Percentiles rank a stretch among this genome's conserved stretches.
These are phyloP conservation scores for Periophthalmodon schlosseri DNA, from an alignment of 2,113 vertebrate genomes.

Conservation along the genomic window DNA sequence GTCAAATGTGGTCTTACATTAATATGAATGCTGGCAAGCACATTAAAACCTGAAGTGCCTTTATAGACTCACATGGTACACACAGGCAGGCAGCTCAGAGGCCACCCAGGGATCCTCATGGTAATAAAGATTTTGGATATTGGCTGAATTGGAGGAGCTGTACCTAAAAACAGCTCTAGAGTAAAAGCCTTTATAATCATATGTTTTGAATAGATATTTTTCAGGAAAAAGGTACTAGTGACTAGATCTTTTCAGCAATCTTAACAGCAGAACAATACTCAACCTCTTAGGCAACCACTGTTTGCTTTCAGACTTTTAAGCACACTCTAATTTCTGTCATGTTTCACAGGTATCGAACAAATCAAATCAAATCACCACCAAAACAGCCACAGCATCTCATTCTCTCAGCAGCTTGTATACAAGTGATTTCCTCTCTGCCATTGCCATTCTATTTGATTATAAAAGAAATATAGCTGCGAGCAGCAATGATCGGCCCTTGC, in stretches of 20 bases:
- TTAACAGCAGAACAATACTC: background rate
- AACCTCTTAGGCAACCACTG: too few relatives aligned
- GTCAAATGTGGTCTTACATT: slow-evolving; percentile 28
- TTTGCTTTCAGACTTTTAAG: too few relatives aligned
- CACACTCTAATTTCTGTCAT: too few relatives aligned
- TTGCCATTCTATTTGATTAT: background rate
- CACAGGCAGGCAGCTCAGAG: slow-evolving; percentile 26
- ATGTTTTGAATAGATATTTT: slow-evolving; percentile 43
- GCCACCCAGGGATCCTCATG: slow-evolving; percentile 59
- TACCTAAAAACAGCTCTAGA: slow-evolving; percentile 39
- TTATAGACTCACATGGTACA: slow-evolving; percentile 9
- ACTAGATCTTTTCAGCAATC: too few relatives aligned
- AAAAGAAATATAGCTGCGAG: background rate
- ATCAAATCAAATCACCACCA: too few relatives aligned
- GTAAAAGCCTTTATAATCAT: slow-evolving; percentile 15
- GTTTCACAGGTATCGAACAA: too few relatives aligned
- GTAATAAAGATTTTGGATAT: slow-evolving; percentile 61
- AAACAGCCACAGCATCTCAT: too few relatives aligned
- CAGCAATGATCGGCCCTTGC: too few relatives aligned
- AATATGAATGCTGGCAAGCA: slow-evolving; percentile 23
- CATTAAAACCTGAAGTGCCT: slow-evolving; percentile 25
- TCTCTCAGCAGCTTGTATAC: background rate
- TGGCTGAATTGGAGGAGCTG: slow-evolving; percentile 29
- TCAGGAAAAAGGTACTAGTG: slow-evolving; percentile 29
- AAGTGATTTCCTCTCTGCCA: background rate